Evolutionary conservation across 2,797 vertebrate genomes (phyloP).

Genomic region (Parotocinclus haroldoi): DNA sequence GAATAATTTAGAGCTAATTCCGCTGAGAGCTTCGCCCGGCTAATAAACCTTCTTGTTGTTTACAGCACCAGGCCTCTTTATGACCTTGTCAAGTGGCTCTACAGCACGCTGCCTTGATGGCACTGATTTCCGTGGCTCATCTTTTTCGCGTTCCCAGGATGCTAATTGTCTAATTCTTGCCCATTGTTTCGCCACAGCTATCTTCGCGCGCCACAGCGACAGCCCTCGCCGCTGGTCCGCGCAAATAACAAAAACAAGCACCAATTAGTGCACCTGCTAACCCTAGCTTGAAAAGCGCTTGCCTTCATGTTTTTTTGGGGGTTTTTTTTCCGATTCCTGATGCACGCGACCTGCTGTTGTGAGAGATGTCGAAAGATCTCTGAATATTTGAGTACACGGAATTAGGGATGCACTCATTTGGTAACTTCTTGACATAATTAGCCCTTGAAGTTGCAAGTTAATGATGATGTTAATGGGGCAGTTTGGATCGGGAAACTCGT

Average conservation of each 20-base stretch:
- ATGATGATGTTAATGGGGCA: too few species aligned
- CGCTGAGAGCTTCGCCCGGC: constrained; percentile 1
- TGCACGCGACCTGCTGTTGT: not conserved
- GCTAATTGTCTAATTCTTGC: constrained; percentile 25
- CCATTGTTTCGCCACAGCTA: constrained; percentile 16
- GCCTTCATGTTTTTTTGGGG: not conserved
- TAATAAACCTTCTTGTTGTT: constrained; percentile 24
- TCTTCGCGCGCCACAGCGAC: constrained; percentile 2
- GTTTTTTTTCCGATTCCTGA: too few species aligned
- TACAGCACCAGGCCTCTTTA: constrained; percentile 11
- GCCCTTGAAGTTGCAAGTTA: too few species aligned
- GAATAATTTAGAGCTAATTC: constrained; percentile 7
- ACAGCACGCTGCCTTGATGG: not conserved
- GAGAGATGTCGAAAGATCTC: not conserved
- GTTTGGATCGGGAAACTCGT: too few species aligned
- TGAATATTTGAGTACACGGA: not conserved
- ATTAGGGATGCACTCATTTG: not conserved
- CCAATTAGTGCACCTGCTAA: constrained; percentile 33
- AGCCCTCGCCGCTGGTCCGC: constrained; percentile 13
- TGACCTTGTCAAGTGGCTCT: constrained; percentile 13
- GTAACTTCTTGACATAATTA: too few species aligned
- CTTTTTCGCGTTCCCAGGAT: constrained; percentile 9
- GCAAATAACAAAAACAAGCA: constrained; percentile 16
- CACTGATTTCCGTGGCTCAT: constrained; percentile 1
- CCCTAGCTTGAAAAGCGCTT: constrained; percentile 10